phyloP scores from a whole-genome alignment of 2,113 vertebrate genomes.

The Tamias sibiricus region DNA sequence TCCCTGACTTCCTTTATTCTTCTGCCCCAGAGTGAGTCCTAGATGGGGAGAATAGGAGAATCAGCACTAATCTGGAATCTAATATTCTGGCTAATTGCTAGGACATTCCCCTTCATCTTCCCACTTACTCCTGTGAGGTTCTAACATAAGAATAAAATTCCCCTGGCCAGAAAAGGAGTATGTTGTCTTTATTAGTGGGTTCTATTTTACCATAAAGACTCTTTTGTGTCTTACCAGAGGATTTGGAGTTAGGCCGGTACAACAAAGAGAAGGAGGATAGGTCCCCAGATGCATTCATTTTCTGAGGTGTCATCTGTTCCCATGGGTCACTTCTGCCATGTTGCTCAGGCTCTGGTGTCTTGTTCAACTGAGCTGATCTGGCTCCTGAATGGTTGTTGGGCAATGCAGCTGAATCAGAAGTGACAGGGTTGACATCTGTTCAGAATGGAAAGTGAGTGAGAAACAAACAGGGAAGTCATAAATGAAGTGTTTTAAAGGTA shows the following conservation, averaged over 20 bases:
- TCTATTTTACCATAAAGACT: background rate
- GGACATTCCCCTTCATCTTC: background rate
- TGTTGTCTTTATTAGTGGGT: background rate
- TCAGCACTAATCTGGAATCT: background rate
- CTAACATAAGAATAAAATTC: background rate
- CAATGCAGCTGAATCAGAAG: conserved; percentile 79
- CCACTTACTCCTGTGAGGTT: background rate
- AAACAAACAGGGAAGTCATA: background rate
- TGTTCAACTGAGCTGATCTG: conserved; percentile 54
- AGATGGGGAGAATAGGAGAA: background rate
- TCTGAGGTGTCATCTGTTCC: conserved; percentile 70
- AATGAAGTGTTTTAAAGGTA: background rate
- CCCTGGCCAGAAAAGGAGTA: background rate
- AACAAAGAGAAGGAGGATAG: conserved; percentile 85
- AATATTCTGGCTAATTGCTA: background rate
- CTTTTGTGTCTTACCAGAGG: conserved; percentile 85
- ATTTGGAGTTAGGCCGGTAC: conserved; percentile 84
- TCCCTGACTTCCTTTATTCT: background rate
- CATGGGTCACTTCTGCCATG: conserved; percentile 81
- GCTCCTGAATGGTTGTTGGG: conserved; percentile 74
- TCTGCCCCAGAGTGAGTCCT: background rate
- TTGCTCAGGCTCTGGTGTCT: conserved; percentile 66
- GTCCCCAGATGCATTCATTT: conserved; percentile 74
- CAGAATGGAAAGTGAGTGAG: background rate
- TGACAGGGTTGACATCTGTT: conserved; percentile 79